Base-by-base conservation (phyloP, 2,888 invertebrate species). In the Adineta ricciae region DNA sequence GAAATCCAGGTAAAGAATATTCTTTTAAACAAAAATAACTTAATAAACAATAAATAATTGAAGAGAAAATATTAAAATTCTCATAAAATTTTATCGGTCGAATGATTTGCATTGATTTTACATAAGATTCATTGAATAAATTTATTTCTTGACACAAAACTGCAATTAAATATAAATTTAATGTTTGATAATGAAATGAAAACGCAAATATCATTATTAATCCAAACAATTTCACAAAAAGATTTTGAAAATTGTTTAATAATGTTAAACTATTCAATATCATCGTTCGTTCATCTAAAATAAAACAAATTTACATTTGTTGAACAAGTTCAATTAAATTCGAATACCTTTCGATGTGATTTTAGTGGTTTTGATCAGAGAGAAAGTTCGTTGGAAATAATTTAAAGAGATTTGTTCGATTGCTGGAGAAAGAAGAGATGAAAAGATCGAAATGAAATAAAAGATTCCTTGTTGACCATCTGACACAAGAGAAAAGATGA, bases 361-460 rank as follows among this genome's bases (percentile, higher is more conserved):
- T 11, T 46, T 46, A 46, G 5, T 46, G 11, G 5, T 46, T 46
- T 11, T 5, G 11, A 46, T 46, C 5, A 46, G 92, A 87, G 93
- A 93, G 73, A 97, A 93, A 91, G 94, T 94, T 91, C 97, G 96
- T 0, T 96, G 95, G 89, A 99, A 99, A 90, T 97, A 97, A 89
- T 97, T 95, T 90, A 97, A 97, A 86, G 96, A 94, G 89, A 95
- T 96, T 88, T 99, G 97, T 91, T 99, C 99, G 88, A 99, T 94
- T 8, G 98, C 98, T 82, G 96, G 93, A 90, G 99, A 97, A 86
- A 99, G 93, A 90, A 98, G 96, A 88, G 98, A 92, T 36, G 97
- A 97, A 14, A 97, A 96, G 88, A 99, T 91, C 87, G 97, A 97
- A 2, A 99, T 95, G 85, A 97, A 94, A 92, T 99, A 98, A 91